Conservation (phyloP, 2,888 invertebrate genomes). For the Brachyopa scutellaris region DNA sequence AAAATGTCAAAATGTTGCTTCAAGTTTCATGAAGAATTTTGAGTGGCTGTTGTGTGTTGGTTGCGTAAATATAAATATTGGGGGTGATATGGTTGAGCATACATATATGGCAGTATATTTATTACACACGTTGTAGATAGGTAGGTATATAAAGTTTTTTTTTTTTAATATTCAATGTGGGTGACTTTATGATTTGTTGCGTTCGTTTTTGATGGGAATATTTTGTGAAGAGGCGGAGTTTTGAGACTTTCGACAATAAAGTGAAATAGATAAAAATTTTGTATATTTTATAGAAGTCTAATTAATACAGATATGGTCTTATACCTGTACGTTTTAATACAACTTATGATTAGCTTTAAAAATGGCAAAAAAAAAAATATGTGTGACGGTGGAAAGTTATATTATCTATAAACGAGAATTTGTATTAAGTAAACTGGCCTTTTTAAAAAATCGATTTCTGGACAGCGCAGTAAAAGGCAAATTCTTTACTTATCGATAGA, state of each 20-base stretch:
- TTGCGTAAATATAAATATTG: conserved; percentile 11
- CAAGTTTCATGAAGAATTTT: conserved; percentile 45
- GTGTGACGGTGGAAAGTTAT: too few species aligned
- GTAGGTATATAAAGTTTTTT: conserved; percentile 5
- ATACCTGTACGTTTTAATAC: background rate
- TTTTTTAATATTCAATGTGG: conserved; percentile 49
- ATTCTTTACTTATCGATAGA: too few species aligned
- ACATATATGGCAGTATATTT: conserved; percentile 11
- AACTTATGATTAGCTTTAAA: background rate
- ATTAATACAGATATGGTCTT: background rate
- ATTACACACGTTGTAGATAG: conserved; percentile 38
- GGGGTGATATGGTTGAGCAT: conserved; percentile 27
- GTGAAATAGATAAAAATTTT: background rate
- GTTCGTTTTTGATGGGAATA: conserved; percentile 23
- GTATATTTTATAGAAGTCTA: background rate
- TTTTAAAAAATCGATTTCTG: too few species aligned
- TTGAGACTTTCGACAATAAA: background rate
- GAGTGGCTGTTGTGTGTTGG: conserved; percentile 51
- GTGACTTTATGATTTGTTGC: conserved; percentile 62
- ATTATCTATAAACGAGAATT: too few species aligned
- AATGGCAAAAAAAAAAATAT: background rate
- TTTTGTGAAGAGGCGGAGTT: conserved; percentile 50
- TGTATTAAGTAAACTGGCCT: too few species aligned
- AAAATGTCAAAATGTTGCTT: conserved; percentile 34
- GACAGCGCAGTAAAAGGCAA: too few species aligned